Base-by-base conservation (phyloP, 53 echinoderm and acorn worm species). In the Patiria pectinifera region DNA sequence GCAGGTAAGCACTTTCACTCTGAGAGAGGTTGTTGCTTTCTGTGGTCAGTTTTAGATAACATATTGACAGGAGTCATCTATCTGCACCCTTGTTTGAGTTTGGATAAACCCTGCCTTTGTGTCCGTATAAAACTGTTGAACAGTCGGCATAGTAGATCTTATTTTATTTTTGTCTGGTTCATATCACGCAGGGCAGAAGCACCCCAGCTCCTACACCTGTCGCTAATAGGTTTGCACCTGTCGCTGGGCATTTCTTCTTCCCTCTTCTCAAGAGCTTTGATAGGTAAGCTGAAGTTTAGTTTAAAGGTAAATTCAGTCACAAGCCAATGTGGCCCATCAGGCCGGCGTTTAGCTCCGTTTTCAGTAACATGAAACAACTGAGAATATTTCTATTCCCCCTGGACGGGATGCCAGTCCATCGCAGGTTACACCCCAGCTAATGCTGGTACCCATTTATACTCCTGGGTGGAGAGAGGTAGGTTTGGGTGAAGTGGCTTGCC, bases 231-330 rank as follows among this genome's bases (percentile, higher is more conserved):
- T 97, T 98, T 95, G 95, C 94, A 85, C 91, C 95, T 35, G 95
- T 97, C 6, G 99, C 99, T 62, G 99, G 99, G 14, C 86, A 96
- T 62, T 98, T 98, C 86, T 98, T 98, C 85, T 98, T 98, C 69
- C 99, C 99, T 21, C 96, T 98, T 46, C 87, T 98, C 91, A 95
- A 93, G 83, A 59, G 91, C 46, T 98, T 97, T 93, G 99, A 98
- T 86, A 98, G 94, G 99, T 98, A 85, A 95, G 95, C 26, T 48
- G 12, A 11, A 25, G 16, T 13, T 16, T 13, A 3, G 44, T 76
- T 76, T 15, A n/a, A 15, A 16, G 6, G 15, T 4, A 16, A 15
- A 11, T 15, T 18, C 66, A 16, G 15, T 66, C 14, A 66, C 66
- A 16, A 16, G 15, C 66, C 19, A 66, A 66, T 66, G 2, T 13